Conservation (phyloP, 2,113 vertebrate genomes). For the Pimephales promelas region DNA sequence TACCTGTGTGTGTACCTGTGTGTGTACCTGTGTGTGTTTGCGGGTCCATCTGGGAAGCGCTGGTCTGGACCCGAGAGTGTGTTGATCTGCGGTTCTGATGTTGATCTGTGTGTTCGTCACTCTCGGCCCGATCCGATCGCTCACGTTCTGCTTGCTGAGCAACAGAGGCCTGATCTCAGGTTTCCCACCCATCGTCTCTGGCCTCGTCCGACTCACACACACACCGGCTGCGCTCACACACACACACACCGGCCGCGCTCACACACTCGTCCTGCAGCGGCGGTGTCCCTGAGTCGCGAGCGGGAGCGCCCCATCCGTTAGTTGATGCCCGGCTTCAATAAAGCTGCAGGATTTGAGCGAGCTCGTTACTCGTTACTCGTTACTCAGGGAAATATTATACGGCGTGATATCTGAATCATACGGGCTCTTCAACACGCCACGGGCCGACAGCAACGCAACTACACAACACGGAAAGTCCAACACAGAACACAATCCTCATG, state of each 20-base stretch:
- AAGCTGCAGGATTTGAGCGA: background rate
- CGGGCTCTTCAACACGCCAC: background rate
- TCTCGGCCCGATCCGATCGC: background rate
- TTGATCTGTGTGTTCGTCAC: background rate
- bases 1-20: too few relatives aligned
- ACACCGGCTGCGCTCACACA: too few relatives aligned
- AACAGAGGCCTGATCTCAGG: slow-evolving; percentile 25
- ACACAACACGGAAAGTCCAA: background rate
- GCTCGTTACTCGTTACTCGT: too few relatives aligned
- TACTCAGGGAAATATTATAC: background rate
- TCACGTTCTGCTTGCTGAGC: background rate
- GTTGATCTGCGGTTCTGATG: slow-evolving; percentile 24
- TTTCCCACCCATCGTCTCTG: slow-evolving; percentile 5
- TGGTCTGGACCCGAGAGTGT: background rate
- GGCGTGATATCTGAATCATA: background rate
- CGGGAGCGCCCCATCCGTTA: too few relatives aligned
- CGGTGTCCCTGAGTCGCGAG: too few relatives aligned
- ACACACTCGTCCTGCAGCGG: too few relatives aligned
- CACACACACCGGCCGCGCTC: too few relatives aligned
- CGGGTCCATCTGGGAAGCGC: background rate
- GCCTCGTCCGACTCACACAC: background rate
- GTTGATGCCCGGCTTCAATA: background rate
- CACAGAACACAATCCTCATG: background rate
- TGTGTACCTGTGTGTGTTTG: slow-evolving; percentile 38
- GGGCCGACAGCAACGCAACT: background rate